Base-by-base conservation (phyloP, 1,140 invertebrate genomes). In the Aphelenchoides besseyi region DNA sequence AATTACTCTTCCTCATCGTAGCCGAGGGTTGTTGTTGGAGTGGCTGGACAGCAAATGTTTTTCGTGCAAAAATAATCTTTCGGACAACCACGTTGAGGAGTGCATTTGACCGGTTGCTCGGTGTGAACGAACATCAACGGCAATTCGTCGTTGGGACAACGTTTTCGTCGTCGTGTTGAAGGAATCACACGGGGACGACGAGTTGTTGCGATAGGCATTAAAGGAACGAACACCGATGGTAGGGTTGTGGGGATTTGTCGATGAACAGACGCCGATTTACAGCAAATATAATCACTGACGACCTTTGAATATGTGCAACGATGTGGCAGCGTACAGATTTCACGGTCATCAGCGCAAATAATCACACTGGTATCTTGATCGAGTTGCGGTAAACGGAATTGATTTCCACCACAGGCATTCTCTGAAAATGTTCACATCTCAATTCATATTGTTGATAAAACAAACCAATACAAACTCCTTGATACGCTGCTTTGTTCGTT, bases 261-360 rank as follows among this genome's bases (percentile, higher is more conserved):
- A 74, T 70, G 26, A 18, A n/a, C 9, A 35, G 12, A 67, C 0
- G 66, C 32, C 3, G 75, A 29, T n/a, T 68, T 74, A 54, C 79
- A 81, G 55, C 79, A 81, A 63, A 81, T 72, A 36, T 81, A 81
- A 26, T 73, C 69, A 23, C 63, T 72, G 3, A 81, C 62, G 29
- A 68, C 66, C 37, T 73, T 73, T 5, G 77, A 81, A 41, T 74
- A 80, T 32, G 23, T 37, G 57, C 80, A 80, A 29, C 26, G n/a
- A 18, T 71, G 48, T n/a, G 32, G 70, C 29, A 62, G 37, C 30
- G 67, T 53, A 33, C 73, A 74, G 29, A 30, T 26, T 30, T 28
- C 18, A 59, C 41, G 41, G 32, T 66, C 63, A 12, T 66, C n/a
- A 5, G 26, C 62, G 62, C 59, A 69, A 30, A 23, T 61, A 26